Base-by-base conservation (phyloP, 1,140 invertebrate species). In the Diorhabda elongata region DNA sequence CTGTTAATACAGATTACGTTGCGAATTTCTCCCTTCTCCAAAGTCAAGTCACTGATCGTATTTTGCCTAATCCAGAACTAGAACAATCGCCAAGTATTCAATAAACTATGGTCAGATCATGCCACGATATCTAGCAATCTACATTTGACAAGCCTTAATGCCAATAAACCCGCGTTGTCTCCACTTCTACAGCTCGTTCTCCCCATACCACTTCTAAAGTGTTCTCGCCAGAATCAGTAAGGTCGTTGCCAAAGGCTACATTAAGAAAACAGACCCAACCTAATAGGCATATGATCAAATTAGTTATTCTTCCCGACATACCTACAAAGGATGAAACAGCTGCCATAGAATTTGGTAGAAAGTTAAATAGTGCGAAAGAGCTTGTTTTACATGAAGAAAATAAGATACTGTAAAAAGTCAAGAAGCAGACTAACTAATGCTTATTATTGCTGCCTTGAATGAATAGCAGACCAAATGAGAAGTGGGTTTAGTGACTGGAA, bases 11-110 rank as follows among this genome's bases (percentile, higher is more conserved):
- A 45, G 5, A 62, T 62, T 9, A 45, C 44, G 56, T 64, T 64
- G 62, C 44, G 52, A 45, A 64, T 43, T 43, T 45, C 9, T 43
- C 45, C 52, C 52, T 64, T 42, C 44, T 64, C 44, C 62, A 43
- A 11, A 64, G 62, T 47, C 62, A 64, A 64, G 62, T 64, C 44
- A 64, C 62, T 47, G 62, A 64, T 61, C 61, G 61, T 43, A 60
- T 60, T 60, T 60, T 60, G 58, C 26, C 61, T 60, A 57, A 68
- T 63, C 67, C 67, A 64, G 52, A 64, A 64, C 9, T 47, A n/a
- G 47, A 69, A 11, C 61, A 64, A 64, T 44, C 67, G 26, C 1
- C 26, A 26, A 26, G 1, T n/a, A 1, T 64, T 64, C 11, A 7
- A 60, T 3, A 59, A 59, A 67, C 60, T 60, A 45, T 42, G 57